phyloP scores from a whole-genome alignment of 2,888 invertebrate genomes.

The Plagodis pulveraria region DNA sequence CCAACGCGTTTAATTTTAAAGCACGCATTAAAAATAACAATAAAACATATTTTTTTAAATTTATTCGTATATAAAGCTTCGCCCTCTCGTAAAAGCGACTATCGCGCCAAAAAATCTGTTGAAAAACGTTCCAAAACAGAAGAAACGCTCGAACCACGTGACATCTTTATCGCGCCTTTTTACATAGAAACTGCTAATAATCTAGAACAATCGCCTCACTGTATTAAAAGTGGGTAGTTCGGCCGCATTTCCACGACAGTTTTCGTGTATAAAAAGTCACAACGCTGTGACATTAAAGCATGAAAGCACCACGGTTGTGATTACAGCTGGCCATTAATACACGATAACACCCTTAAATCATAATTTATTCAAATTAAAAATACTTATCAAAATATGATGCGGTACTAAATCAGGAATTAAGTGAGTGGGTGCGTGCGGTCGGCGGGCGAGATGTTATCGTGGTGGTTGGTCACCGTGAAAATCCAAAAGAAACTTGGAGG shows the following conservation, averaged over 20 bases:
- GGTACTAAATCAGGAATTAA: constrained; percentile 83
- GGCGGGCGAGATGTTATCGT: constrained; percentile 73
- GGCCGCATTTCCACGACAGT: constrained; percentile 34
- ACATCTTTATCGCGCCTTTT: constrained; percentile 72
- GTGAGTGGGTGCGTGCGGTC: constrained; percentile 78
- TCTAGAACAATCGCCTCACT: no score
- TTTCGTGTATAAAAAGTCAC: constrained; percentile 44
- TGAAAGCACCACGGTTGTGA: constrained; percentile 66
- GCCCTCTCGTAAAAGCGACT: constrained; percentile 41
- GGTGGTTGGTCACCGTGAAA: constrained; percentile 77
- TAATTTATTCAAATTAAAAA: constrained; percentile 86
- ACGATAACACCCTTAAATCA: constrained; percentile 81
- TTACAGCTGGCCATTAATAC: constrained; percentile 71
- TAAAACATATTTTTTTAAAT: constrained; percentile 35
- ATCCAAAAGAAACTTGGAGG: constrained; percentile 59
- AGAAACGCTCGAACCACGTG: constrained; percentile 56
- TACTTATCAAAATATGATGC: constrained; percentile 85
- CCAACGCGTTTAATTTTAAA: constrained; percentile 33
- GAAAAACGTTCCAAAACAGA: constrained; percentile 49
- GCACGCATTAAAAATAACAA: constrained; percentile 31
- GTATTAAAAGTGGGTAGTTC: no score
- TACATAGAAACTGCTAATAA: no score
- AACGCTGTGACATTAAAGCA: constrained; percentile 52
- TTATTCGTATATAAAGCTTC: constrained; percentile 33
- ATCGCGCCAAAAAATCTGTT: constrained; percentile 56